Evolutionary conservation across 2,888 invertebrate genomes (phyloP).

Genomic region (Acanthoscelides obtectus): DNA sequence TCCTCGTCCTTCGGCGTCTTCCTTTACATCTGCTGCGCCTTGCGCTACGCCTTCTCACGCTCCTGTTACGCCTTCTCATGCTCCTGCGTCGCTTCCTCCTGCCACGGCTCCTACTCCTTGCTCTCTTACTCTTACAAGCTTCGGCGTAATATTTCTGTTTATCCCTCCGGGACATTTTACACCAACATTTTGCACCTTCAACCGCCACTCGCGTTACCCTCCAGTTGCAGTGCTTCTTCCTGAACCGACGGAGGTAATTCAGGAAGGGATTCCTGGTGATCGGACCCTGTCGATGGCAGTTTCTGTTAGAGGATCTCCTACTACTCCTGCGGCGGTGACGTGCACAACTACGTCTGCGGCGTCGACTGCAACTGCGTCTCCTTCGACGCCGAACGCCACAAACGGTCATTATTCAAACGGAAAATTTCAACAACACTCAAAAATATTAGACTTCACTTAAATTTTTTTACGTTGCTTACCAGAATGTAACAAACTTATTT

Average conservation of each 20-base stretch:
- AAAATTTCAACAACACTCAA: background rate
- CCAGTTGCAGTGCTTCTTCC: slow-evolving; percentile 33
- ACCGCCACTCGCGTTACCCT: slow-evolving; percentile 33
- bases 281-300: slow-evolving; percentile 13
- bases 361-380: too few relatives aligned
- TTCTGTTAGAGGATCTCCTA: slow-evolving; percentile 4
- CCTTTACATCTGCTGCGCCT: background rate
- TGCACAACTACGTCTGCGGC: too few relatives aligned
- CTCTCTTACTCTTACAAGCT: slow-evolving; percentile 6
- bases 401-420: background rate
- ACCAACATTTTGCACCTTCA: slow-evolving; percentile 38
- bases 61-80: background rate
- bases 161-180: slow-evolving; percentile 22
- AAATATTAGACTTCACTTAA: background rate
- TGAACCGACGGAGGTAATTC: slow-evolving; percentile 34
- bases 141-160: slow-evolving; percentile 12
- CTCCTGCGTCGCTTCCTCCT: background rate
- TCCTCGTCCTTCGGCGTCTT: background rate
- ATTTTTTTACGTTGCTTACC: background rate
- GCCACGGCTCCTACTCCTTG: background rate
- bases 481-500: background rate
- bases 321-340: slow-evolving; percentile 1
- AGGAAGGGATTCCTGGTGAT: slow-evolving; percentile 35
- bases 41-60: background rate
- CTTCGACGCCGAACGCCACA: background rate